A percentile compares a stretch with the other conserved stretches of the same genome.
Conservation (phyloP, 2,113 vertebrate genomes). For the Oriolus oriolus region DNA sequence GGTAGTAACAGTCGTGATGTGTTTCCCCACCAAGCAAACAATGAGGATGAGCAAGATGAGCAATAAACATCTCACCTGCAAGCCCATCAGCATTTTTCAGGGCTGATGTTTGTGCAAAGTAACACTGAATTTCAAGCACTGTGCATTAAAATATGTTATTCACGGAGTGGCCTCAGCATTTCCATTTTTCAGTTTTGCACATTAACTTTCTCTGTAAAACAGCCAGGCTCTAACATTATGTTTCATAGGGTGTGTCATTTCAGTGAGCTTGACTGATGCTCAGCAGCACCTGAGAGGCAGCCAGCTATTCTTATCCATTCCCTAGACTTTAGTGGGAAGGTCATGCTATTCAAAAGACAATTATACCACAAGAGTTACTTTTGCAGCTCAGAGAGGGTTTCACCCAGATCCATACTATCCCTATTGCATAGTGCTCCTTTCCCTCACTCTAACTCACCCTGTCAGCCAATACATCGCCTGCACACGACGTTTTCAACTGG, state of each 20-base stretch:
- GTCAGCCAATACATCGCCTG: neutral
- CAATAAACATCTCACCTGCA: neutral
- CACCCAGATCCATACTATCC: neutral
- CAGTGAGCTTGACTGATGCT: slow-evolving; percentile 22
- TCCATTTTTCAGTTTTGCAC: slow-evolving; percentile 38
- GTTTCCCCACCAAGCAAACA: neutral
- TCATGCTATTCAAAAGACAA: slow-evolving; percentile 49
- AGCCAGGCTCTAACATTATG: slow-evolving; percentile 26
- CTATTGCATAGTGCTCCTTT: neutral
- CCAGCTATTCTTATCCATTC: slow-evolving; percentile 35
- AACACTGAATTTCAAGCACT: slow-evolving; percentile 31
- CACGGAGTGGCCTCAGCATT: slow-evolving; percentile 38
- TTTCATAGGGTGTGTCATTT: slow-evolving; percentile 40
- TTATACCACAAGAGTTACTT: slow-evolving; percentile 27
- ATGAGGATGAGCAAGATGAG: neutral
- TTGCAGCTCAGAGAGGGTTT: slow-evolving; percentile 22
- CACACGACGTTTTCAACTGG: neutral
- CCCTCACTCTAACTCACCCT: neutral
- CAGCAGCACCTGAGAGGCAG: slow-evolving; percentile 22
- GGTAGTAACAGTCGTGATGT: neutral
- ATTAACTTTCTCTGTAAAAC: neutral
- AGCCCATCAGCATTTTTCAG: neutral
- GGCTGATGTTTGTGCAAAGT: neutral
- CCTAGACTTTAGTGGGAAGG: slow-evolving; percentile 45
- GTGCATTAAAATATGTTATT: slow-evolving; percentile 8